A percentile compares a stretch with the other conserved stretches of the same genome.
Evolutionary conservation across 1,140 invertebrate genomes (phyloP).

Genomic region (Calosoma granatense): DNA sequence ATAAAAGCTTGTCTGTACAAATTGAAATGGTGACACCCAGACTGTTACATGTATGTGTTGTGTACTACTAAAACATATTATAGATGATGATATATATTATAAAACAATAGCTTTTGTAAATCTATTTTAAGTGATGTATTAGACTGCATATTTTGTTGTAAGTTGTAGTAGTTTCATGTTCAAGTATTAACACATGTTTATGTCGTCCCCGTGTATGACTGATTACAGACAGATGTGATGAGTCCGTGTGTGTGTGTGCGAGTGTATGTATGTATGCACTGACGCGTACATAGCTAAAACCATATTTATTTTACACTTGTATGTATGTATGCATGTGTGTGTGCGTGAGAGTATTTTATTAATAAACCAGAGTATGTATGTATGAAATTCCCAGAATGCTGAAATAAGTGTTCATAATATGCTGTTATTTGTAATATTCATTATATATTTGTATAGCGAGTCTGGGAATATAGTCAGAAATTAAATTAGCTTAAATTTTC

Average conservation of each 20-base stretch:
- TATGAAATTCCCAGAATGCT: not conserved
- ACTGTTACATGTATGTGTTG: too few relatives aligned
- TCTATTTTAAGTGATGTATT: not conserved
- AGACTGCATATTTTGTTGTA: constrained; percentile 6
- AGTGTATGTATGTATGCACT: too few relatives aligned
- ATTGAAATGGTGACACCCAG: not conserved
- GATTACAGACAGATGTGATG: too few relatives aligned
- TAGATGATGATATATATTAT: not conserved
- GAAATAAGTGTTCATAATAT: constrained; percentile 3
- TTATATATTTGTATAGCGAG: not conserved
- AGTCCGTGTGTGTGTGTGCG: not conserved
- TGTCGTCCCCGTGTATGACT: too few relatives aligned
- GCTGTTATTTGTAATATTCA: constrained; percentile 1
- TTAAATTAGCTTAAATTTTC: constrained; percentile 5
- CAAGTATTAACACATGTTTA: not conserved
- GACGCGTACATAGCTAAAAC: not conserved
- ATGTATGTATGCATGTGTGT: too few relatives aligned
- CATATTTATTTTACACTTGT: not conserved
- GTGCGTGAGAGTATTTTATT: not conserved
- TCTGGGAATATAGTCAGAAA: not conserved
- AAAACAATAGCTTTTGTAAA: not conserved
- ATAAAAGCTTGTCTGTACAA: too few relatives aligned
- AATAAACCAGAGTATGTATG: not conserved
- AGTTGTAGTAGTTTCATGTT: not conserved
- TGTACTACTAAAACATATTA: not conserved